Base-by-base conservation (phyloP, 1,140 invertebrate genomes). In the Mactra quadrangularis region DNA sequence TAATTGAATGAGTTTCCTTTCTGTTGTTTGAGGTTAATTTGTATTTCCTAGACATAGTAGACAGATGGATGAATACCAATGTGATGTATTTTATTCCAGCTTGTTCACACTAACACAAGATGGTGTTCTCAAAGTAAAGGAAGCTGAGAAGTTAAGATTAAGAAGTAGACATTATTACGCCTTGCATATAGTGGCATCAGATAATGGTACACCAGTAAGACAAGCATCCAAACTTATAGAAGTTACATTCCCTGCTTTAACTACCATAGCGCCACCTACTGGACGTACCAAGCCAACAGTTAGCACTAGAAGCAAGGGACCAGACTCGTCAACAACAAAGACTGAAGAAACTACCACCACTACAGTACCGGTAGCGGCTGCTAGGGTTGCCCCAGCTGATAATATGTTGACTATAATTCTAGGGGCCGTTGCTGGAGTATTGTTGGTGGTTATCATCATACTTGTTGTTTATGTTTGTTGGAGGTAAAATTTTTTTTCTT, bases 391-490 rank as follows among this genome's bases (percentile, higher is more conserved):
- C 25, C 17, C 31, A 29, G 33, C 33, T 13, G 79, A 82, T 35
- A 74, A 74, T 31, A 82, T 75, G 70, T 9, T 82, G 35, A 52
- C 50, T 4, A 66, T 82, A 38, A 55, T 75, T 31, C 31, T 75
- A 6, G 79, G 79, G 9, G 68, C 70, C 0, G 50, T 82, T 0
- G 79, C 79, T 11, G 79, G 79, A 22, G 47, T 74, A 3, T 27
- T 82, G 27, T 45, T 82, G 1, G 79, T 82, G 19, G 50, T 82
- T 27, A 75, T 82, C 3, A 19, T 82, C 3, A 82, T 82, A 27
- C 60, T 82, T 7, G 31, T 82, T 53, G 79, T 66, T 15, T 82
- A 74, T 41, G 74, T 82, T 29, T 29, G 59, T 22, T 82, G 79
- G 79, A 82, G 68, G 79, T 82, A 52, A 62, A 52, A 41, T 41